Percentiles rank a stretch among this genome's conserved stretches.
Evolutionary conservation across 2,888 invertebrate genomes (phyloP).

Genomic region (Tetragonisca angustula): DNA sequence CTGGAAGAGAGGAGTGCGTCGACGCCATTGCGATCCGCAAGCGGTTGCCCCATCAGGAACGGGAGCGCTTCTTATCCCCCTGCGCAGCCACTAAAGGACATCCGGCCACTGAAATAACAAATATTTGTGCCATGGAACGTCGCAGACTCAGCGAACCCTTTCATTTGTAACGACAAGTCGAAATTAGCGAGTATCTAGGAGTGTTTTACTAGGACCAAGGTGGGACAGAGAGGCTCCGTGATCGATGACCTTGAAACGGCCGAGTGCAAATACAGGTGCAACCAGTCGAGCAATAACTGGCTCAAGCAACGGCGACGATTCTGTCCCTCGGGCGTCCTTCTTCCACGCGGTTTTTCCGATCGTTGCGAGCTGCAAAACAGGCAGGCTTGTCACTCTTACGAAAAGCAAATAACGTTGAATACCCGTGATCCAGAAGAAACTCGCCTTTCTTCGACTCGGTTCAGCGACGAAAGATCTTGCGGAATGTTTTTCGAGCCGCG

Average conservation of each 20-base stretch:
- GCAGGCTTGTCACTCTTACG: not conserved
- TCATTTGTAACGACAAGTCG: constrained; percentile 82
- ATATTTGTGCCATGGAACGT: constrained; percentile 80
- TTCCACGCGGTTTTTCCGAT: constrained; percentile 26
- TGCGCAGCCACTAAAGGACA: constrained; percentile 59
- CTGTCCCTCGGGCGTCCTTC: not conserved
- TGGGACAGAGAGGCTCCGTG: not conserved
- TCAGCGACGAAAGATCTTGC: not conserved
- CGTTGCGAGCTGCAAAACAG: constrained; percentile 45
- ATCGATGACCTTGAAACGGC: constrained; percentile 69
- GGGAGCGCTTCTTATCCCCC: constrained; percentile 33
- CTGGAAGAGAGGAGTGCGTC: constrained; percentile 31
- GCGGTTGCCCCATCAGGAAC: constrained; percentile 19
- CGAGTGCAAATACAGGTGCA: constrained; percentile 74
- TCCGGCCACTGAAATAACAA: constrained; percentile 80
- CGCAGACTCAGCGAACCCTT: constrained; percentile 80
- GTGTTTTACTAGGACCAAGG: constrained; percentile 75
- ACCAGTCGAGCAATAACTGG: constrained; percentile 59
- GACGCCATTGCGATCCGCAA: constrained; percentile 30
- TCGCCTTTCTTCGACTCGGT: not conserved
- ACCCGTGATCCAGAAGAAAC: not conserved
- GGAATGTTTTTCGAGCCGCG: not conserved
- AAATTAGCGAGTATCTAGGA: constrained; percentile 78
- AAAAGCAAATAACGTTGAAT: constrained; percentile 33
- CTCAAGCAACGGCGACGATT: not conserved